Base-by-base conservation (phyloP, 2,888 invertebrate species). In the Tetragonula carbonaria region DNA sequence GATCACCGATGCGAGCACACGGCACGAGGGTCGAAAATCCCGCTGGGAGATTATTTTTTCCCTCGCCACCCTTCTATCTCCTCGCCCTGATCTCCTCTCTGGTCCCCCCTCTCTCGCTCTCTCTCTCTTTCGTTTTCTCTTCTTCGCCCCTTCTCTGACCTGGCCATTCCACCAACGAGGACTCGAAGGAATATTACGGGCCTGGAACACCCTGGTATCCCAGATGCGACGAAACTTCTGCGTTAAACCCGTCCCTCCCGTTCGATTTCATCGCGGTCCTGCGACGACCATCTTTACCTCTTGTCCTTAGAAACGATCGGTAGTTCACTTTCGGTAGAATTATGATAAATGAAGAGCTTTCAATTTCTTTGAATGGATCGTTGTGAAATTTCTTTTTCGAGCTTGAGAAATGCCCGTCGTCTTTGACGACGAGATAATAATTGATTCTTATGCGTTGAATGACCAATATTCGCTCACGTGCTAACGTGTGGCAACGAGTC, bases 11-110 rank as follows among this genome's bases (percentile, higher is more conserved):
- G 80, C 73, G 76, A 79, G 80, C 57, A 75, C 72, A 74, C 84
- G 74, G 45, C 45, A 55, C 86, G 89, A 90, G 92, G 89, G 90
- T 91, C 89, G 91, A 92, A 91, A 92, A 91, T 92, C 92, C 92
- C 91, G 90, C 91, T 90, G 92, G 92, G 92, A 91, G 92, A 93
- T 92, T 92, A 92, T 91, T 91, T 92, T 33, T 91, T 90, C 91
- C 85, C 91, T 89, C 86, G 86, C 82, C 84, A 63, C 68, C 67
- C 68, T 68, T 62, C 76, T 75, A 33, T 55, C 82, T 78, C 74
- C 67, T 67, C 71, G 65, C 74, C 72, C 63, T 71, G 74, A 16
- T 8, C 18, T 62, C 28, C 28, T 28, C 28, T 28, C 28, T 28
- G 28, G 28, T 28, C 28, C 28, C 28, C 28, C 16, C 23, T 23